Percentiles rank a stretch among this genome's conserved stretches.
Evolutionary conservation across 2,113 vertebrate species (phyloP).

Genomic region (Oncorhynchus mykiss): DNA sequence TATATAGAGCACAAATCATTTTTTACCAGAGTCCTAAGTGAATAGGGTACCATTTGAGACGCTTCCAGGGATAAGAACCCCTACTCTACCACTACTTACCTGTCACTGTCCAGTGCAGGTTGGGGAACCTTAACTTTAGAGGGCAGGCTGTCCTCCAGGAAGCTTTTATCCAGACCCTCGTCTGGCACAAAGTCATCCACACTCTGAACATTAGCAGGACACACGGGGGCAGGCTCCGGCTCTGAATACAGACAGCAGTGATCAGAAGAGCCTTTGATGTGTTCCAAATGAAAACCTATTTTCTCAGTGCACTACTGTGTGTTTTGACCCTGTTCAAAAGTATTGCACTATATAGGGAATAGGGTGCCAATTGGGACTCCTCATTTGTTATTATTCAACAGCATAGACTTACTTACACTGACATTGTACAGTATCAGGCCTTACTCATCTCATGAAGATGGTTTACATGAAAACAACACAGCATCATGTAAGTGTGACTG

Average conservation of each 20-base stretch:
- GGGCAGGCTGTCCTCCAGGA: constrained; percentile 81
- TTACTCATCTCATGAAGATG: too few relatives aligned
- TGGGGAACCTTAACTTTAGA: constrained; percentile 51
- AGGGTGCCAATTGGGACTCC: too few relatives aligned
- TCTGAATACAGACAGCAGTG: constrained; percentile 53
- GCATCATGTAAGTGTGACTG: too few relatives aligned
- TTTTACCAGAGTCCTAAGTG: too few relatives aligned
- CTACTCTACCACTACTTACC: constrained; percentile 65
- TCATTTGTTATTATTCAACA: too few relatives aligned
- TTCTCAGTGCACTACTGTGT: not conserved
- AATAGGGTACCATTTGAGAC: not conserved
- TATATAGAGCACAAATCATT: too few relatives aligned
- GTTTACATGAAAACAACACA: too few relatives aligned
- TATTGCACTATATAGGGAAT: too few relatives aligned
- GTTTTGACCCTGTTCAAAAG: too few relatives aligned
- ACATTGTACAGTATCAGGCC: too few relatives aligned
- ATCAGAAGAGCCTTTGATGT: constrained; percentile 4
- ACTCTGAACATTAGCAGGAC: constrained; percentile 72
- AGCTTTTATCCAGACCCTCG: constrained; percentile 86
- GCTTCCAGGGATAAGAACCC: too few relatives aligned
- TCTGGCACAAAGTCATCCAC: constrained; percentile 94
- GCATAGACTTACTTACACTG: too few relatives aligned
- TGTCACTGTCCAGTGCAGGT: constrained; percentile 81
- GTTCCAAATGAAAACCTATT: not conserved
- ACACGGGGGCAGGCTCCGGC: constrained; percentile 36